Base-by-base conservation (phyloP, 2,888 invertebrate species). In the Epirrita christyi region DNA sequence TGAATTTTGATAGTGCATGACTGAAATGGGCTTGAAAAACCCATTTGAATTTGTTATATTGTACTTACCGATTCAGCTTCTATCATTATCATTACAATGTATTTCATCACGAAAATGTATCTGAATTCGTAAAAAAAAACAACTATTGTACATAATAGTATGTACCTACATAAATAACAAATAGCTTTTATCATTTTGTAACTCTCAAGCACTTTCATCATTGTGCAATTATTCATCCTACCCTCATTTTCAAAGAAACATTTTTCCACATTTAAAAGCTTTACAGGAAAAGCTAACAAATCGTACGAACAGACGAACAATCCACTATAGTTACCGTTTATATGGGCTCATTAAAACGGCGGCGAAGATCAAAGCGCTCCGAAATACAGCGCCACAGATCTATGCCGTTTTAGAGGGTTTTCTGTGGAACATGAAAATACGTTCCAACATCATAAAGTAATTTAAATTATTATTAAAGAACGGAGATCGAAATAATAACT, bases 291-390 rank as follows among this genome's bases (percentile, higher is more conserved):
- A 78, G 71, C 76, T 78, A 81, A 85, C 83, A 86, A 83, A 85
- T 81, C 76, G 75, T 78, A 73, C 75, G 83, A 77, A 76, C 77
- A 80, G 76, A 58, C 50, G 78, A 82, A 83, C 85, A 85, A 85
- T 86, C 83, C 82, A 81, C 86, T 88, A n/a, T n/a, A 86, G 89
- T 86, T 85, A 84, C 84, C 79, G 83, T 80, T 80, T 83, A 81
- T 83, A 85, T 80, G 76, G 83, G 77, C 89, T 91, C 90, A 88
- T 90, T 91, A 91, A 87, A 88, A 75, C 88, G 68, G 88, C 93
- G 93, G 93, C 89, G 88, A 93, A 58, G 93, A 93, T 93, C 93
- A 93, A 93, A 93, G 92, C 92, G 86, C 88, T 88, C 94, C 94
- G 91, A 90, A 91, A 91, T 90, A 89, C 86, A 77, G 85, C 62